phyloP scores from a whole-genome alignment of 2,113 vertebrate species.

The Excalfactoria chinensis region DNA sequence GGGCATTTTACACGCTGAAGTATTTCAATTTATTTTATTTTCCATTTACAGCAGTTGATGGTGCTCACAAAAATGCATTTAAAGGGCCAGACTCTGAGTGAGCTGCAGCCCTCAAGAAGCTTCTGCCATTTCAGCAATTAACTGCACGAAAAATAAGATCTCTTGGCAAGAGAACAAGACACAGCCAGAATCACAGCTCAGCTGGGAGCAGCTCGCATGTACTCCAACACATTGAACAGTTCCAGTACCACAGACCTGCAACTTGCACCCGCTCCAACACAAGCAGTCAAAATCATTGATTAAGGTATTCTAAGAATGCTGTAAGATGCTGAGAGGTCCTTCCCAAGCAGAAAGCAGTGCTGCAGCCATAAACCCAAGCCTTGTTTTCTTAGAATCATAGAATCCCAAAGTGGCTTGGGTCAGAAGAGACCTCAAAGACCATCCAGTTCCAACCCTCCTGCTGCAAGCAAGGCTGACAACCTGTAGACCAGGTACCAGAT shows the following conservation, averaged over 20 bases:
- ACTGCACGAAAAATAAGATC: not conserved
- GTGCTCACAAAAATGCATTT: not conserved
- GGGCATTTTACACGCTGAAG: not conserved
- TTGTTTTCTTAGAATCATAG: not conserved
- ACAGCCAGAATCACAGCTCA: not conserved
- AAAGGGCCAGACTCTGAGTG: not conserved
- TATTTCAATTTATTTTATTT: not conserved
- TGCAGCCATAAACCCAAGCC: not conserved
- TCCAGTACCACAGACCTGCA: not conserved
- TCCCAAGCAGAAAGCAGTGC: accelerated
- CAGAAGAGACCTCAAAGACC: no score
- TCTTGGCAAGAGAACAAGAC: not conserved
- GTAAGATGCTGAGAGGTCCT: not conserved
- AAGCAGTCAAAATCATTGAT: not conserved
- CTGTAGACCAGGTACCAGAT: no score
- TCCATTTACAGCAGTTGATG: not conserved
- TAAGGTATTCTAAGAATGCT: not conserved
- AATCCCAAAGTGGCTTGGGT: no score
- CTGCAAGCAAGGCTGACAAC: no score
- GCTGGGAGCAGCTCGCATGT: no score
- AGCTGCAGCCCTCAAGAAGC: not conserved
- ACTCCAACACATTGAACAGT: not conserved
- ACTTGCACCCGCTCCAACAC: not conserved
- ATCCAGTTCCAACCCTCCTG: no score
- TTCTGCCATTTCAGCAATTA: not conserved